Conservation (phyloP, 2,888 invertebrate species). For the Agrochola lychnidis region DNA sequence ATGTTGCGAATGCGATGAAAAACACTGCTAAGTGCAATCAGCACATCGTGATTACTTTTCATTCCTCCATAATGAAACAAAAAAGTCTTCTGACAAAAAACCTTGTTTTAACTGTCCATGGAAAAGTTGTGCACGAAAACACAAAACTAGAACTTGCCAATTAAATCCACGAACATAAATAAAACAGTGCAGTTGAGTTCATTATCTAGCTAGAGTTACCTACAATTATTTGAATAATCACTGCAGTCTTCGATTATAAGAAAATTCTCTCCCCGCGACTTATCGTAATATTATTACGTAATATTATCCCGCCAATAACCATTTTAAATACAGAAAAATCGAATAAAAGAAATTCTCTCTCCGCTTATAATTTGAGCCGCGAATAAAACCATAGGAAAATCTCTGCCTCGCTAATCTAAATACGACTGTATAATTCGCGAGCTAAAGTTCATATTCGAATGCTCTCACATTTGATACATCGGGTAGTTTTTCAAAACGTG, state of each 20-base stretch:
- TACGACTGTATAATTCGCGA: conserved; percentile 67
- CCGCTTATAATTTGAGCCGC: conserved; percentile 71
- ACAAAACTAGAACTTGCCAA: conserved; percentile 3
- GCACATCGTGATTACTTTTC: neutral
- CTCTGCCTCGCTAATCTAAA: conserved; percentile 70
- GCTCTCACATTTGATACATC: conserved; percentile 55
- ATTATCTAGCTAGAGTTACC: neutral
- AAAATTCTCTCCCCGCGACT: conserved; percentile 8
- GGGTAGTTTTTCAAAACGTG: conserved; percentile 72
- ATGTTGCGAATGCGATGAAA: neutral
- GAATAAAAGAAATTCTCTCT: conserved; percentile 59
- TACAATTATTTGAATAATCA: conserved; percentile 16
- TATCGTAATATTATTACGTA: conserved; percentile 22
- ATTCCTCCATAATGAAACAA: neutral
- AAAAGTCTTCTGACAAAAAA: neutral
- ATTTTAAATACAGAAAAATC: conserved; percentile 57
- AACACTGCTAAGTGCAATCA: neutral
- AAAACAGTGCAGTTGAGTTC: neutral
- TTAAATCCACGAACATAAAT: neutral
- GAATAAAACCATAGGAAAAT: conserved; percentile 73
- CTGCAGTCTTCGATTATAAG: neutral
- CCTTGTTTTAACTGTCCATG: neutral
- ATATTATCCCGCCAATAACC: conserved; percentile 24
- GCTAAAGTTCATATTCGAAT: conserved; percentile 70
- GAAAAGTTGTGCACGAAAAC: neutral